Evolutionary conservation across 2,888 invertebrate species (phyloP).

Genomic region (Antitype chi): DNA sequence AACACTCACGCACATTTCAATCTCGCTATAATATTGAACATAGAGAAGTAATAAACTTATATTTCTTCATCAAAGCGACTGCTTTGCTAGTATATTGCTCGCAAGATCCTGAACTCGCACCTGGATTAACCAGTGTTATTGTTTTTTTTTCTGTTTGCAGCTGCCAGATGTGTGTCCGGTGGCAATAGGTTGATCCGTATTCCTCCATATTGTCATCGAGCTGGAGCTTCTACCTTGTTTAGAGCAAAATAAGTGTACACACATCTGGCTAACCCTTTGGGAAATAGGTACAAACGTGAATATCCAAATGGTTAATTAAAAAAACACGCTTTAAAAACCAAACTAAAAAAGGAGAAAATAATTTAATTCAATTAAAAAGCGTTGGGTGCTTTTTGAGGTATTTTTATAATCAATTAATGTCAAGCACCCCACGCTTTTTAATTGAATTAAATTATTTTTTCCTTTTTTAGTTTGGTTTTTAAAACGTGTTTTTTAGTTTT

Average conservation of each 20-base stretch:
- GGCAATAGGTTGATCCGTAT: not conserved
- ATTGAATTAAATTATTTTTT: too few species aligned
- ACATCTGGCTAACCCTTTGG: not conserved
- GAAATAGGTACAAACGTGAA: not conserved
- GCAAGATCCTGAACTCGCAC: not conserved
- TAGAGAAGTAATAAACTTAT: slow-evolving; percentile 1
- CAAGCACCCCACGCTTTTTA: too few species aligned
- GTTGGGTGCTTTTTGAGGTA: too few species aligned
- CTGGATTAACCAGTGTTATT: not conserved
- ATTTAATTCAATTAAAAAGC: too few species aligned
- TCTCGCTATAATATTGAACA: slow-evolving; percentile 20
- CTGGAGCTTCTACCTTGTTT: too few species aligned
- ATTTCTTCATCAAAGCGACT: slow-evolving; percentile 5
- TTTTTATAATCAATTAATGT: too few species aligned
- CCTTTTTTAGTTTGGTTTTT: too few species aligned
- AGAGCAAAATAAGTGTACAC: not conserved
- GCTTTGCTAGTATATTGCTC: not conserved
- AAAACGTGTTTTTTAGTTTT: too few species aligned
- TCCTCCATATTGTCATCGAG: too few species aligned
- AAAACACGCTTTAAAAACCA: too few species aligned
- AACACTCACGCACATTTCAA: slow-evolving; percentile 14
- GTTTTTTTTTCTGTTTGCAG: not conserved
- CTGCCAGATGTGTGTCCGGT: not conserved
- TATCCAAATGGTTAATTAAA: not conserved
- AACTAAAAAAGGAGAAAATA: too few species aligned